Base-by-base conservation (phyloP, 2,113 vertebrate genomes). In the Ameiurus melas region DNA sequence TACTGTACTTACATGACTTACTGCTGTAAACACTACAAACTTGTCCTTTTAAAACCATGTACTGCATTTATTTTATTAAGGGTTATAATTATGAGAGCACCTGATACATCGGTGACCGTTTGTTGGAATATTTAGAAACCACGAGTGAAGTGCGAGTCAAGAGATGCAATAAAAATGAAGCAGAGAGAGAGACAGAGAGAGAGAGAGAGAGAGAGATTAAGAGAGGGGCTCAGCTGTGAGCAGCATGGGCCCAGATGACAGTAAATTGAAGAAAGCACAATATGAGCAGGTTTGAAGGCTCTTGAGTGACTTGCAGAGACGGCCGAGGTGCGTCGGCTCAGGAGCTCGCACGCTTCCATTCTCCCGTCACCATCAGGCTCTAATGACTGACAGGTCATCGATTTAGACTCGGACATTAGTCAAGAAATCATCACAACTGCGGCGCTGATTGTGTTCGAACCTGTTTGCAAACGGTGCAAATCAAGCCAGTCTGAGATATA, bases 241-340 rank as follows among this genome's bases (percentile, higher is more conserved):
- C 88, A 87, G 91, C 90, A 90, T 92, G 89, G 87, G 93, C 91
- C 91, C 89, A 93, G 94, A 94, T 95, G 95, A 94, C 93, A 94
- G 93, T 93, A 93, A 95, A 95, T 95, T 94, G 94, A 93, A 92
- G 93, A 92, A 94, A 95, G 93, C 93, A 94, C 92, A 95, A 94
- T 93, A 94, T 94, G 92, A 95, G 94, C 94, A 94, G 94, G 94
- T 94, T 91, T 94, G 94, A 95, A 93, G 92, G 93, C 92, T 94
- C 90, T 91, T 87, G 89, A 90, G 92, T 92, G 91, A 91, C 91
- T 92, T 90, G 78, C 30, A 83, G 93, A 86, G 93, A 93, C 90
- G 91, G 88, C 91, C 88, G 92, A 90, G 90, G 86, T 90, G 82
- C 85, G 64, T 89, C 51, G 85, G 80, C 85, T 51, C 88, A 70